Base-by-base conservation (phyloP, 2,888 invertebrate species). In the Ichneumoninae sp. region DNA sequence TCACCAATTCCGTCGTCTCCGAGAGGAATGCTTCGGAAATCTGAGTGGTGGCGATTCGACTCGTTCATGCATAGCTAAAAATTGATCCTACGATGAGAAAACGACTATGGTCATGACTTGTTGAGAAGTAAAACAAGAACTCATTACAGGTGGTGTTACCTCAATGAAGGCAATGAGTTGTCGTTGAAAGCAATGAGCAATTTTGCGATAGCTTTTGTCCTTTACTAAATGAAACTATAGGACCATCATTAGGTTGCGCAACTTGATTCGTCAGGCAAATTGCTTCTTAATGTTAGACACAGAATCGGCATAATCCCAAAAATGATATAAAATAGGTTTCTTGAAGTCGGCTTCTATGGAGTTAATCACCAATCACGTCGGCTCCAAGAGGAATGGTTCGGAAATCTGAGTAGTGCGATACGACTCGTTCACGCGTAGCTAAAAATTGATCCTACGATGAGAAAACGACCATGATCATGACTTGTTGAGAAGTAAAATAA, bases 231-330 rank as follows among this genome's bases (percentile, higher is more conserved):
- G 8, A 50, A 65, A 36, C 3, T 52, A n/a, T 10, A 36, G 19
- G 36, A 52, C 65, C 65, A 63, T 74, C 74, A n/a, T 22, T 22
- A 22, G 22, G 33, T 69, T 10, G 40, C 33, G 47, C 60, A 33
- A 19, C 50, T 22, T 22, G 22, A 22, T 1, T 22, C 22, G 22
- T 22, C 22, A 22, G 13, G 13, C 13, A 44, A 13, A 44, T 13
- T 13, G 4, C 44, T 44, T 44, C 44, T 44, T 44, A 3, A 44
- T 0, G 16, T 16, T 3, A 4, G 4, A 47, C 44, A 16, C 16
- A 3, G 16, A 3, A 47, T 47, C 4, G 16, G 4, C 3, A 47
- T 47, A 16, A 16, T 16, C 44, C 4, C 40, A 16, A 47, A 47
- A 47, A 47, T 47, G 13, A 16, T 3, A 16, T 47, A 4, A 16